Conservation (phyloP, 2,113 vertebrate species). For the Apteryx owenii region DNA sequence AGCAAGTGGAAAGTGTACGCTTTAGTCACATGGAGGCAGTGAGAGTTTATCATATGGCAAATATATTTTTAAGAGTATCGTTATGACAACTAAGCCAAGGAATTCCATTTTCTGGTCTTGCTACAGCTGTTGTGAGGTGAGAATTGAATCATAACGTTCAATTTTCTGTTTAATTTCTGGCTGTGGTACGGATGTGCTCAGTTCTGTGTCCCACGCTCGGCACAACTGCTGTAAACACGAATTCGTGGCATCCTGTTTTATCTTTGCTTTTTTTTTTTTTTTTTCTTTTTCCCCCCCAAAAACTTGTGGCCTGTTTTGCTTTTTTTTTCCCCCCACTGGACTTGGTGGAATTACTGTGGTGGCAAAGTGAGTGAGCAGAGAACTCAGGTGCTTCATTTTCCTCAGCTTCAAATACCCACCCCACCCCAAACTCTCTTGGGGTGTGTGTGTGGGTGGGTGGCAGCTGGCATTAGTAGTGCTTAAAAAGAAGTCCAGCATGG, state of each 20-base stretch:
- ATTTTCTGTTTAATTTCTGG: neutral
- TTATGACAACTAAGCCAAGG: slow-evolving; percentile 61
- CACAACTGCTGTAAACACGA: neutral
- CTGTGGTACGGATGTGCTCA: neutral
- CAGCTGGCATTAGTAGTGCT: too few species aligned
- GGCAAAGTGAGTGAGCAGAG: too few species aligned
- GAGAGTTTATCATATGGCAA: neutral
- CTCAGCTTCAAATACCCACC: too few species aligned
- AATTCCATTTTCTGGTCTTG: slow-evolving; percentile 21
- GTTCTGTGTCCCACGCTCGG: neutral
- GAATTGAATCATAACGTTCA: neutral
- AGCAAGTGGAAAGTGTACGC: rapidly evolving
- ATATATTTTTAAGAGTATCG: neutral
- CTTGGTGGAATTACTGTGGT: too few species aligned
- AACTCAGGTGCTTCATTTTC: too few species aligned
- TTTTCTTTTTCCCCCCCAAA: too few species aligned
- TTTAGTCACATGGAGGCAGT: rapidly evolving
- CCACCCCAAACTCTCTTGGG: too few species aligned
- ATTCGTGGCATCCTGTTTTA: rapidly evolving
- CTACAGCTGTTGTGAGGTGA: neutral
- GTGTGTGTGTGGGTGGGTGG: too few species aligned
- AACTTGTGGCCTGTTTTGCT: too few species aligned
- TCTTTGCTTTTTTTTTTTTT: neutral
- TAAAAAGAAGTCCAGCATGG: too few species aligned
- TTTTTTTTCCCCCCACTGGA: too few species aligned